Evolutionary conservation across 2,888 invertebrate genomes (phyloP), one percentile per base, ranked within the genome.

Genomic region (Phyllotreta striolata): DNA sequence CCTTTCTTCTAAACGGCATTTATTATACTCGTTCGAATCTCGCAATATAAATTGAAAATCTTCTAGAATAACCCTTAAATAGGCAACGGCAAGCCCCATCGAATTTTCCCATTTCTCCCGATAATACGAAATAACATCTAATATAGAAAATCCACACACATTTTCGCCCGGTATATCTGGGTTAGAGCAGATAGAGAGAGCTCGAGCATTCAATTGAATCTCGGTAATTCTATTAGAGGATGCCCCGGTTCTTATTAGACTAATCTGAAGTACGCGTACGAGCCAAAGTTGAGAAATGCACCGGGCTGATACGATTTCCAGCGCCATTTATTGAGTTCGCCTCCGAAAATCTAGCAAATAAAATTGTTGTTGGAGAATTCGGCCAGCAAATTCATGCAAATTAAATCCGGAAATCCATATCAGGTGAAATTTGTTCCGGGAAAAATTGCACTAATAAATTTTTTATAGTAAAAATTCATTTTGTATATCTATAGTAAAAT

Each of bases 281-380:
- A 52, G 52, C 38, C 52, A 12, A 52, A 52, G 52, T 52, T 52
- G 8, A 52, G 52, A 52, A 52, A 52, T 37, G 38, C 37, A n/a
- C 37, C 35, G 37, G 52, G 12, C 52, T 52, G 52, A 12, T 52
- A 37, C 12, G 38, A 52, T 37, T 7, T 12, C 37, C 24, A 3
- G 3, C 6, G 37, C n/a, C n/a, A 52, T 37, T 52, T 52, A 38
- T 38, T 34, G 35, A 13, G 38, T 8, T 12, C 38, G n/a, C 10
- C 6, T 5, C 34, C 12, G 47, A 14, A 47, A 47, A 14, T 47
- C 47, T 6, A 14, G 8, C 14, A 14, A 47, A 14, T 13, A n/a
- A 47, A 47, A 47, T 47, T 40, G 41, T 40, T 40, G 41, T n/a
- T 40, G 10, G 5, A 40, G 41, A 40, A 24, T 24, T 24, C 24